Percentiles rank a stretch among this genome's conserved stretches.
These are phyloP conservation scores for Hyles vespertilio DNA, from an alignment of 1,140 invertebrate species.

Conservation along the genomic window DNA sequence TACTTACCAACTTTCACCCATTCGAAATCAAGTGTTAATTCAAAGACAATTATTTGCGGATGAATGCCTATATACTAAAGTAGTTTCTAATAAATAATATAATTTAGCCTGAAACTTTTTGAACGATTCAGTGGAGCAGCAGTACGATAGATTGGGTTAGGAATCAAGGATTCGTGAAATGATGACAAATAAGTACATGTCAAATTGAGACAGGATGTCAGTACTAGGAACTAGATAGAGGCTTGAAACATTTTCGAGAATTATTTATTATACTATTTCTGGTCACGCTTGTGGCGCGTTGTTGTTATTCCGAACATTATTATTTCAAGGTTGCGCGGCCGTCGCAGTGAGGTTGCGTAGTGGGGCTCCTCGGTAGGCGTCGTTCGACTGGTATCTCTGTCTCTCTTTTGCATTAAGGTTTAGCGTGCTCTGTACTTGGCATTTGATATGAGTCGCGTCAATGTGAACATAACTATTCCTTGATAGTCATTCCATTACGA, in stretches of 20 bases:
- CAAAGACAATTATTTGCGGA: constrained; percentile 4
- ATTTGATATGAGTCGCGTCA: constrained; percentile 57
- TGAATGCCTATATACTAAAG: too few species aligned
- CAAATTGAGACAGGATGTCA: constrained; percentile 31
- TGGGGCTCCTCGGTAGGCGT: constrained; percentile 72
- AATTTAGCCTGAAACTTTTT: too few species aligned
- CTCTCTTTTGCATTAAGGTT: constrained; percentile 62
- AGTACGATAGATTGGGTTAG: not conserved
- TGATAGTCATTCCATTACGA: constrained; percentile 43
- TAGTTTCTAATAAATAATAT: too few species aligned
- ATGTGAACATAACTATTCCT: constrained; percentile 48
- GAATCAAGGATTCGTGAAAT: not conserved
- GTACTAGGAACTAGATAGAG: constrained; percentile 36
- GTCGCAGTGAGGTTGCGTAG: constrained; percentile 71
- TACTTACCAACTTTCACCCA: constrained; percentile 63
- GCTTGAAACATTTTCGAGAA: constrained; percentile 53
- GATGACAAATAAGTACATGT: not conserved
- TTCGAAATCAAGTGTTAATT: constrained; percentile 40
- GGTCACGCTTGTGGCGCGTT: constrained; percentile 70
- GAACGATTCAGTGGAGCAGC: too few species aligned
- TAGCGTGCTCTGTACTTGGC: constrained; percentile 59
- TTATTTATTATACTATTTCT: constrained; percentile 65
- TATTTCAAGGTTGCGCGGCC: constrained; percentile 74
- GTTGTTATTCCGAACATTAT: constrained; percentile 74
- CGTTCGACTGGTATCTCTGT: constrained; percentile 63